A percentile compares a stretch with the other conserved stretches of the same genome.
Conservation (phyloP, 2,888 invertebrate species). For the Amphipoea oculea region DNA sequence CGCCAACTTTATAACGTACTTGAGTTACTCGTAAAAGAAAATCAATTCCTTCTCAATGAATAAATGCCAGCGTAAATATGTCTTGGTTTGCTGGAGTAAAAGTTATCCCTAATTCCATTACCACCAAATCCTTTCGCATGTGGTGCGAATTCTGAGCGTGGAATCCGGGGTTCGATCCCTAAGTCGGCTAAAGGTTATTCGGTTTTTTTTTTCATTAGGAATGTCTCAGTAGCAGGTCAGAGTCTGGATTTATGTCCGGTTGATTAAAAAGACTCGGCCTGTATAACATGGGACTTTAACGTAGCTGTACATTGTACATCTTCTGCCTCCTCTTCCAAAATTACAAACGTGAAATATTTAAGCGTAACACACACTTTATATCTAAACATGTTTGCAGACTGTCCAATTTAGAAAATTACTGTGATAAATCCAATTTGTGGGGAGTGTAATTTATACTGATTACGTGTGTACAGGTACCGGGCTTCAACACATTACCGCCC, state of each 20-base stretch:
- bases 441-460: slow-evolving; percentile 39
- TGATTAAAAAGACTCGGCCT: not conserved
- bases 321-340: not conserved
- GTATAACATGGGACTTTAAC: not conserved
- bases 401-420: slow-evolving; percentile 41
- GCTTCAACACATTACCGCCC: slow-evolving; percentile 98
- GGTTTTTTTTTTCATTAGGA: not conserved
- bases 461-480: slow-evolving; percentile 92
- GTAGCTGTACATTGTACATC: not conserved
- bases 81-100: slow-evolving; percentile 8
- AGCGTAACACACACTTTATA: slow-evolving; percentile 12
- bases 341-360: not conserved
- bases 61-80: not conserved
- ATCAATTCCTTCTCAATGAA: slow-evolving; percentile 9
- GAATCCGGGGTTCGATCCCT: not conserved
- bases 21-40: slow-evolving; percentile 41
- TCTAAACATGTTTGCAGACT: slow-evolving; percentile 16
- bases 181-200: not conserved
- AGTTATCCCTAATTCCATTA: not conserved
- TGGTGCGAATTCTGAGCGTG: not conserved
- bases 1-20: slow-evolving; percentile 22
- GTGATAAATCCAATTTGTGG: slow-evolving; percentile 53
- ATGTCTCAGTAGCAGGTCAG: not conserved
- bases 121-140: slow-evolving; percentile 1
- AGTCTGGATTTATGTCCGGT: not conserved